These are phyloP conservation scores for Mico argentatus DNA, from an alignment of 2,797 vertebrate species.

Conservation along the genomic window DNA sequence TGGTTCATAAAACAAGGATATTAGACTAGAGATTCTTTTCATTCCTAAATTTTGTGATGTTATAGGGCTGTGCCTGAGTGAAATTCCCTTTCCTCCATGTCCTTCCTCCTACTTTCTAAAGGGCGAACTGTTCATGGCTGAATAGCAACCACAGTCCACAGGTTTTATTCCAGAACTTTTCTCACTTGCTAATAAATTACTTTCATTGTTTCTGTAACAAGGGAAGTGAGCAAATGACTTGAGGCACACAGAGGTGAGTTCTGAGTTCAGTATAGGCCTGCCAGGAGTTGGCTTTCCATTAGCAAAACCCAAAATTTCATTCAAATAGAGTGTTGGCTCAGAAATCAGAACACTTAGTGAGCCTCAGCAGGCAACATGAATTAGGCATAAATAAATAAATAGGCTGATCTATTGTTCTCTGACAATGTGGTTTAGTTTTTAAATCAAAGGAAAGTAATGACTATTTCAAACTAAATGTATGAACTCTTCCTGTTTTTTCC, in stretches of 20 bases:
- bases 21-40: not conserved
- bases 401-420: not conserved
- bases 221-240: not conserved
- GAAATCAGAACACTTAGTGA: not conserved
- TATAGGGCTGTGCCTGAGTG: not conserved
- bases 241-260: not conserved
- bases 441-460: constrained; percentile 41
- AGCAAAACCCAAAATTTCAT: constrained; percentile 12
- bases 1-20: not conserved
- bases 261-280: not conserved
- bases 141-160: not conserved
- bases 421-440: not conserved
- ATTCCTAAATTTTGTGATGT: constrained; percentile 6
- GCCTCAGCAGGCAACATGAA: not conserved
- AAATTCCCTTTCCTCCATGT: not conserved
- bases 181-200: constrained; percentile 19
- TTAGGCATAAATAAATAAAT: constrained; percentile 2
- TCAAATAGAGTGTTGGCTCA: not conserved
- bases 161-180: constrained; percentile 13
- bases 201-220: not conserved
- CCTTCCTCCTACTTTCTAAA: not conserved
- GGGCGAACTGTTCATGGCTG: not conserved
- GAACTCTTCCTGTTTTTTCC: not conserved
- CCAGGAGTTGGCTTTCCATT: constrained; percentile 10
- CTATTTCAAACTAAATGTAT: constrained; percentile 43